Conservation (phyloP, 2,113 vertebrate genomes). For the Trichechus manatus region DNA sequence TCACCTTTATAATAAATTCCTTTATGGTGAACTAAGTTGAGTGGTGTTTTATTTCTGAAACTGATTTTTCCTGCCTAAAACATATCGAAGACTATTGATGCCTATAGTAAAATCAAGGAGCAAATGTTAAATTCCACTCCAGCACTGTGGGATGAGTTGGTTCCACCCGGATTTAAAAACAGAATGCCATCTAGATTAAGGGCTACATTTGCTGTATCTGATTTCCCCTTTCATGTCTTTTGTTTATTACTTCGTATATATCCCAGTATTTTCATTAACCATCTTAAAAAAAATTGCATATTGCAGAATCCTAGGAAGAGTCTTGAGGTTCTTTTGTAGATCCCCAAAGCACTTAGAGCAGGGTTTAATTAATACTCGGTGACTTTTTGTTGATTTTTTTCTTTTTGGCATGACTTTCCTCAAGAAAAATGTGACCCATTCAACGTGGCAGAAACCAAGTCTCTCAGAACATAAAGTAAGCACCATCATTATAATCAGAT, state of each 20-base stretch:
- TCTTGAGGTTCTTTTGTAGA: neutral
- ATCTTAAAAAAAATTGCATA: neutral
- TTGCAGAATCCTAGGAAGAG: neutral
- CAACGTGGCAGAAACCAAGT: neutral
- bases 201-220: neutral
- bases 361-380: neutral
- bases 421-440: neutral
- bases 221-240: neutral
- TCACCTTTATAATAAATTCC: neutral
- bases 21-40: neutral
- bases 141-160: neutral
- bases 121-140: neutral
- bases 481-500: neutral
- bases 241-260: neutral
- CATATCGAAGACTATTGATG: neutral
- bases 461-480: neutral
- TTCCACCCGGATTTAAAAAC: conserved; percentile 36
- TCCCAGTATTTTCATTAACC: neutral
- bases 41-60: neutral
- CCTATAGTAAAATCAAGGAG: conserved; percentile 10
- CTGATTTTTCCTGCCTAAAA: neutral
- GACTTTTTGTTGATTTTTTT: neutral
- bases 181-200: neutral
- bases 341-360: neutral
- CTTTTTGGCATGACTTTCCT: neutral